A percentile compares a stretch with the other conserved stretches of the same genome.
Evolutionary conservation across 2,888 invertebrate species (phyloP).

Genomic region (Liodrosophila aerea): DNA sequence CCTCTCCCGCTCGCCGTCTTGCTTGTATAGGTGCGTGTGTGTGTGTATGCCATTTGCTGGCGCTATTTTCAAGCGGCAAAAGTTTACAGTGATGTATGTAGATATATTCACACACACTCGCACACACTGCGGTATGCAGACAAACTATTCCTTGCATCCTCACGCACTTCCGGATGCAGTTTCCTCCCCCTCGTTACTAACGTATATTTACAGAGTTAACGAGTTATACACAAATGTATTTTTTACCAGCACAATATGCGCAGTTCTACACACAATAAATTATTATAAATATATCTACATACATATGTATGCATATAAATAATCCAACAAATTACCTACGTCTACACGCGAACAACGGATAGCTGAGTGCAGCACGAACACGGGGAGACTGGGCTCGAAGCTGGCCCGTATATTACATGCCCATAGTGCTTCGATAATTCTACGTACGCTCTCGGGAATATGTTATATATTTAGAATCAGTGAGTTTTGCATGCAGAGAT

Average conservation of each 20-base stretch:
- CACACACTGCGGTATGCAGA: background rate
- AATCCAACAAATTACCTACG: constrained; percentile 53
- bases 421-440: constrained; percentile 44
- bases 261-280: too few relatives aligned
- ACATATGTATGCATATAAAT: background rate
- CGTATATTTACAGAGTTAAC: background rate
- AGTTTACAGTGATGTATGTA: constrained; percentile 28
- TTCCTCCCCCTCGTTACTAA: constrained; percentile 1
- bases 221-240: too few relatives aligned
- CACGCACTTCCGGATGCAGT: constrained; percentile 29
- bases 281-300: too few relatives aligned
- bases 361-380: constrained; percentile 73
- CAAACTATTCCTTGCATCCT: constrained; percentile 7
- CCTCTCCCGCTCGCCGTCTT: constrained; percentile 8
- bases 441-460: constrained; percentile 36
- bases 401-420: constrained; percentile 64
- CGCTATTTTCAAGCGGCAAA: constrained; percentile 52
- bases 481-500: constrained; percentile 24
- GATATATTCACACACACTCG: constrained; percentile 2
- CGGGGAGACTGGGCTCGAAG: constrained; percentile 70
- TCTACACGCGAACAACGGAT: constrained; percentile 60
- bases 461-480: constrained; percentile 55
- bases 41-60: constrained; percentile 15
- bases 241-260: too few relatives aligned
- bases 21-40: background rate